Percentiles rank a stretch among this genome's conserved stretches.
These are phyloP conservation scores for Apamea epomidion DNA, from an alignment of 2,888 invertebrate genomes.

Conservation along the genomic window DNA sequence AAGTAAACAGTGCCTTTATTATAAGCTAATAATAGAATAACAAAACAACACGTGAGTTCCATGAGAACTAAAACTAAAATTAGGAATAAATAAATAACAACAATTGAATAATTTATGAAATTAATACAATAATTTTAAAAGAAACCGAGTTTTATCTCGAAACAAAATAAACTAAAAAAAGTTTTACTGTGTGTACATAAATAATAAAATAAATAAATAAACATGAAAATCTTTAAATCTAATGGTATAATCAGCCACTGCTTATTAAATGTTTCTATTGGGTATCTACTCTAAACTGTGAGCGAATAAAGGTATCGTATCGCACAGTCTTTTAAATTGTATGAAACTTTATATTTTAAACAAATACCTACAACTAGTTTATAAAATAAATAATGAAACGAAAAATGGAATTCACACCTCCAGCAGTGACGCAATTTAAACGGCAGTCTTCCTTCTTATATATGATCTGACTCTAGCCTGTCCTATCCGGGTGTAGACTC, in stretches of 20 bases:
- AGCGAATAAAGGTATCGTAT: neutral
- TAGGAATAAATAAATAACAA: neutral
- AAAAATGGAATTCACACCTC: conserved; percentile 69
- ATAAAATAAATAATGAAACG: neutral
- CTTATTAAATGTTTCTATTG: neutral
- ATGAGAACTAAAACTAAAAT: neutral
- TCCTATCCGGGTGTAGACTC: conserved; percentile 71
- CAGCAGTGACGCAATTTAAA: neutral
- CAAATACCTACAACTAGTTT: conserved; percentile 40
- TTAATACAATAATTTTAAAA: neutral
- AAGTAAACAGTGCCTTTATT: conserved; percentile 51
- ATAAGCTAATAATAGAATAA: neutral
- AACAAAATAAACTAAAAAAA: no score
- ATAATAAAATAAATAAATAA: no score
- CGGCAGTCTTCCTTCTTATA: neutral
- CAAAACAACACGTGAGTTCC: neutral
- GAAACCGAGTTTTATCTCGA: rapidly evolving
- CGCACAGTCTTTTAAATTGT: neutral
- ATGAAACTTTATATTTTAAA: neutral
- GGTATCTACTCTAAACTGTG: neutral
- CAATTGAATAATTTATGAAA: neutral
- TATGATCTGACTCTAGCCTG: neutral
- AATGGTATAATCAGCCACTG: conserved; percentile 9
- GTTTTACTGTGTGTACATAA: no score
- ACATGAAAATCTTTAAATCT: no score